Evolutionary conservation across 2,888 invertebrate genomes (phyloP).

Genomic region (Adela reaumurella): DNA sequence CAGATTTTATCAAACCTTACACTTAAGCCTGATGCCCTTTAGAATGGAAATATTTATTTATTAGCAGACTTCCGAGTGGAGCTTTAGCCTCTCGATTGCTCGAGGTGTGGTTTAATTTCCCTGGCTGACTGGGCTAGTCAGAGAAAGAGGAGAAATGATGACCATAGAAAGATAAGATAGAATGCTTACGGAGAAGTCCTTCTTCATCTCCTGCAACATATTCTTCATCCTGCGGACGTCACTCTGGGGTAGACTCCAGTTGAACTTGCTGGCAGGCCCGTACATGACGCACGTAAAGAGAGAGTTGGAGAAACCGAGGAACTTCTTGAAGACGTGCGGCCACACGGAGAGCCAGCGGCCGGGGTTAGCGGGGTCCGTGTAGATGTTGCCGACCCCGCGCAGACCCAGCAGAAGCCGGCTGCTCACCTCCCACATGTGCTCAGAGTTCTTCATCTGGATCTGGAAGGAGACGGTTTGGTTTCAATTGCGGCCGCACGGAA

Average conservation of each 20-base stretch:
- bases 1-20: no score
- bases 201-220: slow-evolving; percentile 56
- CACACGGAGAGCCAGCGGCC: slow-evolving; percentile 59
- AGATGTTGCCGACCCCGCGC: slow-evolving; percentile 62
- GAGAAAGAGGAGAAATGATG: no score
- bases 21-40: no score
- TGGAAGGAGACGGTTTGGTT: no score
- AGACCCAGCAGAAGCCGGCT: slow-evolving; percentile 57
- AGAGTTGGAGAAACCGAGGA: slow-evolving; percentile 61
- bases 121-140: no score
- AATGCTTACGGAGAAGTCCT: slow-evolving; percentile 58
- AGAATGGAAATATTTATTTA: no score
- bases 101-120: no score
- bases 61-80: no score
- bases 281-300: slow-evolving; percentile 63
- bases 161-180: no score
- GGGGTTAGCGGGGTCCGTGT: slow-evolving; percentile 60
- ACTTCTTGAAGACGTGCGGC: slow-evolving; percentile 62
- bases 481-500: slow-evolving; percentile 54
- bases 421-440: slow-evolving; percentile 62
- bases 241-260: slow-evolving; percentile 54
- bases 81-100: no score
- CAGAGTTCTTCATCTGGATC: slow-evolving; percentile 61
- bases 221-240: slow-evolving; percentile 49
- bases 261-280: slow-evolving; percentile 60